Base-by-base conservation (phyloP, 1,140 invertebrate genomes). In the Chlorops oryzae region DNA sequence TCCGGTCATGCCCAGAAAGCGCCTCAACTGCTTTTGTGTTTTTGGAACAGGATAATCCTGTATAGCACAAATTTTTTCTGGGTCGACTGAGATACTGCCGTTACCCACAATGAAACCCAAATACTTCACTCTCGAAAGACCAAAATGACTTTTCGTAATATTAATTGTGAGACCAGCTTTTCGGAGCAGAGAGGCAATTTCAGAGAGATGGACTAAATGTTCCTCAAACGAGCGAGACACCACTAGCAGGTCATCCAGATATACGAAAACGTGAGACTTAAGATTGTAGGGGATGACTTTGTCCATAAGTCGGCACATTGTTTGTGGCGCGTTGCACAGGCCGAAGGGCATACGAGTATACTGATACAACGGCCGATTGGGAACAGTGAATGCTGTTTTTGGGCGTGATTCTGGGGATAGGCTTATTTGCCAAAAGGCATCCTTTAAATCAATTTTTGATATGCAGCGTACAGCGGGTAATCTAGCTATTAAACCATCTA, bases 191-290 rank as follows among this genome's bases (percentile, higher is more conserved):
- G 63, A 39, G 4, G 75, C 58, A 3, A 79, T 62, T 23, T 56
- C 38, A 13, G 47, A 20, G 0, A 78, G 22, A 25, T 70, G 49
- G 7, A 46, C 20, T 0, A 78, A 44, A 52, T 80, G 76, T 20
- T 72, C 56, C 10, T 75, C 63, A 39, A 68, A 68, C 10, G 52
- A 63, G 3, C 56, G 46, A 5, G 57, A 59, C 17, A 63, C 59
- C 7, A 78, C 56, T 0, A 78, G 47, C 3, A 78, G 59, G 47
- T 80, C 78, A 58, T 80, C 77, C 7, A 52, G 37, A 32, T 52
- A 52, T 12, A 47, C 38, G 23, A 47, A 47, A 3, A 47, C 50
- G 23, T 32, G 28, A 4, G 34, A n/a, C 7, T 28, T 28, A 7
- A 52, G 39, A 6, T 18, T 20, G 2, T 12, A 9, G 6, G 51